These are phyloP conservation scores for Gandaritis pyraliata DNA, from an alignment of 2,888 invertebrate genomes.

Conservation along the genomic window DNA sequence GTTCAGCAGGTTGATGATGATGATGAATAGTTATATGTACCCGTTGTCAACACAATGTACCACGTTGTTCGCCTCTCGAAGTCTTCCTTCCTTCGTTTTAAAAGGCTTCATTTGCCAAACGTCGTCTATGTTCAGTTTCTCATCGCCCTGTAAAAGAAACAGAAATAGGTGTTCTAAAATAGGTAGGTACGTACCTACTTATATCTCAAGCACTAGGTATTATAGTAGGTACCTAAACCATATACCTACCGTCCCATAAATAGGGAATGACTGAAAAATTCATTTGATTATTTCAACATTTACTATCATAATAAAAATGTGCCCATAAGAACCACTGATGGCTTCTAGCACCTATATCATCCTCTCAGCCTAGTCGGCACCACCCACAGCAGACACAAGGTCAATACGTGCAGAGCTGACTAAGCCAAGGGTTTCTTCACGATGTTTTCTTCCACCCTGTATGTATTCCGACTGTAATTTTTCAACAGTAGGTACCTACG, in stretches of 20 bases:
- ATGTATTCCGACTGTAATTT: neutral
- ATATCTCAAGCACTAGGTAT: no score
- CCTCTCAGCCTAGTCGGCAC: neutral
- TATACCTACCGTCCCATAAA: no score
- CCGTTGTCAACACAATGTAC: conserved; percentile 87
- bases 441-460: neutral
- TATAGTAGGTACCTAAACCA: no score
- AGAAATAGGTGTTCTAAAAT: no score
- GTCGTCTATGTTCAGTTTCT: conserved; percentile 84
- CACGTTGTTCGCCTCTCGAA: conserved; percentile 86
- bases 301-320: no score
- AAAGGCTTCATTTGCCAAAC: conserved; percentile 87
- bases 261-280: no score
- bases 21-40: conserved; percentile 76
- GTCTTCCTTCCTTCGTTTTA: conserved; percentile 83
- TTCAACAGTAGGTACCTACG: neutral
- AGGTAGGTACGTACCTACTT: no score
- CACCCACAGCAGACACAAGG: no score
- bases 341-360: no score
- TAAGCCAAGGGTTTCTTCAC: neutral
- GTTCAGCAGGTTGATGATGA: no score
- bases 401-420: neutral
- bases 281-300: no score
- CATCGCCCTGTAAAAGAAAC: conserved; percentile 71
- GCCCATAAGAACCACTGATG: no score